phyloP scores from a whole-genome alignment of 2,113 vertebrate species.

The Rhinolophus ferrumequinum region DNA sequence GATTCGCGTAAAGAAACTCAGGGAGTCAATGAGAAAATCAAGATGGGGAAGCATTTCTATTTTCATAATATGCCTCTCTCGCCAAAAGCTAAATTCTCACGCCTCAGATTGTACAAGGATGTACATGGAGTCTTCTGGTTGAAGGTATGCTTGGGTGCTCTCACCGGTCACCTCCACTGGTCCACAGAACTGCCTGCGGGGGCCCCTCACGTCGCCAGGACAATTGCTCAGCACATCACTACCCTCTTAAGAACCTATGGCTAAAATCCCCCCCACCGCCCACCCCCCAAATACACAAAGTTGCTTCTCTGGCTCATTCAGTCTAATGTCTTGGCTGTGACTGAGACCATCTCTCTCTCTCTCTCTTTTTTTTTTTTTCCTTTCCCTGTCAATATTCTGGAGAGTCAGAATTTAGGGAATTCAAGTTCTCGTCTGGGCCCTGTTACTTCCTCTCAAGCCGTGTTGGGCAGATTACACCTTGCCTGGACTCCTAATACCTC shows the following conservation, averaged over 20 bases:
- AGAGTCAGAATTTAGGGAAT: not conserved
- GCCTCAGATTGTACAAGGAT: not conserved
- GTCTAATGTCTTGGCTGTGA: not conserved
- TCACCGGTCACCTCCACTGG: not conserved
- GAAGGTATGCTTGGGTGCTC: not conserved
- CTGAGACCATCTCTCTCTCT: not conserved
- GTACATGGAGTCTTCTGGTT: not conserved
- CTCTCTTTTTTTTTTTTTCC: not conserved
- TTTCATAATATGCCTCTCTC: not conserved
- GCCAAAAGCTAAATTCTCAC: not conserved
- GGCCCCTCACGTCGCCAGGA: not conserved
- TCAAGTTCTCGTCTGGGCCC: not conserved
- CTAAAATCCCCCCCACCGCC: not conserved
- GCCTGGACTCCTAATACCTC: not conserved
- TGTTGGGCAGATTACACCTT: not conserved
- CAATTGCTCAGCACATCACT: not conserved
- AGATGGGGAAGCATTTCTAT: not conserved
- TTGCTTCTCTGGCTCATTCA: not conserved
- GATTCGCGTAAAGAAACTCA: not conserved
- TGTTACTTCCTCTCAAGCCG: not conserved
- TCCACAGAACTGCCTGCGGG: not conserved
- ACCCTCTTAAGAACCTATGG: not conserved
- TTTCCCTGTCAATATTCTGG: not conserved
- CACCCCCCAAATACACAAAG: not conserved
- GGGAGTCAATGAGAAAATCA: not conserved